Evolutionary conservation across 1,140 invertebrate genomes (phyloP).

Genomic region (Piezodorus guildinii): DNA sequence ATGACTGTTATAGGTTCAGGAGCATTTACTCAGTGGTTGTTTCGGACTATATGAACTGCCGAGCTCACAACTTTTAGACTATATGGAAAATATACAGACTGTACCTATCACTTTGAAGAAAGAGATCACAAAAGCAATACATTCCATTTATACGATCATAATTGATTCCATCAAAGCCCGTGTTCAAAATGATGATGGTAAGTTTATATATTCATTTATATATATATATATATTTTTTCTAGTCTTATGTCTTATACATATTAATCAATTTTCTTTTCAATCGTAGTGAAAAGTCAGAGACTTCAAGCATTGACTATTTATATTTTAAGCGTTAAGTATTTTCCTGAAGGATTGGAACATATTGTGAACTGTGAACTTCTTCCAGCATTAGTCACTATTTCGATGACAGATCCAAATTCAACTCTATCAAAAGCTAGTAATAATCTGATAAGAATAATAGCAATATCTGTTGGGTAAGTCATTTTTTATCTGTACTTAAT

Average conservation of each 20-base stretch:
- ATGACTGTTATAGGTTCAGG: constrained; percentile 33
- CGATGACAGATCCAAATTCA: constrained; percentile 21
- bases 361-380: constrained; percentile 45
- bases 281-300: constrained; percentile 34
- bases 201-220: constrained; percentile 21
- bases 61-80: constrained; percentile 36
- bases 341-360: constrained; percentile 44
- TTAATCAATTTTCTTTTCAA: neutral
- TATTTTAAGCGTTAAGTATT: constrained; percentile 44
- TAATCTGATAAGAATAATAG: constrained; percentile 43
- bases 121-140: constrained; percentile 36
- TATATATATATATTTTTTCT: neutral
- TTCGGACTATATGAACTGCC: constrained; percentile 39
- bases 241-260: neutral
- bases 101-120: constrained; percentile 34
- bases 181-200: constrained; percentile 26
- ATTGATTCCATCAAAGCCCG: constrained; percentile 31
- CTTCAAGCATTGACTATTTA: constrained; percentile 41
- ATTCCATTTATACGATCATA: constrained; percentile 36
- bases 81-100: constrained; percentile 39
- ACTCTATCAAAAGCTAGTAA: constrained; percentile 34
- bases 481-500: constrained; percentile 6
- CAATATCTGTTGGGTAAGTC: constrained; percentile 37
- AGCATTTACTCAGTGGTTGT: constrained; percentile 46
- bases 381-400: constrained; percentile 35